Base-by-base conservation (phyloP, 2,797 vertebrate genomes). In the Chrosomus eos region DNA sequence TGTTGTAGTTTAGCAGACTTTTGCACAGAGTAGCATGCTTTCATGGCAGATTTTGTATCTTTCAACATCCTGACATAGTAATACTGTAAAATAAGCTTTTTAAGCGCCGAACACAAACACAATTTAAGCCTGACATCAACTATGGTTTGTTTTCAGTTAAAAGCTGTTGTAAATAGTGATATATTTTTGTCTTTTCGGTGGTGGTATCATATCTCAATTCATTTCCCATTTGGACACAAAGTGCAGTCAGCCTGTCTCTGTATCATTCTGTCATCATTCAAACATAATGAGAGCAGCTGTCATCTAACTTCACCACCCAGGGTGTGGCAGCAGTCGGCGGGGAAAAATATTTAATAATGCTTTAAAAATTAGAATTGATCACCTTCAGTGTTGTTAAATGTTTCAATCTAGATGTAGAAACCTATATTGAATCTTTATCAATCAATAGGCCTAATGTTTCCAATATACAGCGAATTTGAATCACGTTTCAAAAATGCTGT, bases 311-410 rank as follows among this genome's bases (percentile, higher is more conserved):
- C 84, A 89, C 78, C 73, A 80, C 74, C 51, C 14, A 88, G 89
- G 89, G 89, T 88, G 89, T 87, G 88, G 86, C 85, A 82, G 66
- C 73, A 72, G 82, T 33, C 85, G 28, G 53, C 36, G 19, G 45
- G n/a, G 60, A 76, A 9, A 9, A 58, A n/a, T 58, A 58, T 58
- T 9, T n/a, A 76, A 76, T 58, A 38, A 76, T 36, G 28, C 28
- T 36, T 53, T 28, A 66, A 26, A 14, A 51, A 16, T 33, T 2
- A 8, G 7, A 72, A 23, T 51, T 60, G 45, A 33, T 11, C 36
- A 28, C 16, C 58, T 6, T 43, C 21, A 28, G 26, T 14, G 43
- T 68, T 53, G 40, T 43, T 73, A 43, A 79, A 62, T 75, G 48
- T 23, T 55, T 75, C 6, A 55, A 21, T 62, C 26, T 62, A 62